Evolutionary conservation across 2,888 invertebrate species (phyloP).

Genomic region (Eledona agricola): DNA sequence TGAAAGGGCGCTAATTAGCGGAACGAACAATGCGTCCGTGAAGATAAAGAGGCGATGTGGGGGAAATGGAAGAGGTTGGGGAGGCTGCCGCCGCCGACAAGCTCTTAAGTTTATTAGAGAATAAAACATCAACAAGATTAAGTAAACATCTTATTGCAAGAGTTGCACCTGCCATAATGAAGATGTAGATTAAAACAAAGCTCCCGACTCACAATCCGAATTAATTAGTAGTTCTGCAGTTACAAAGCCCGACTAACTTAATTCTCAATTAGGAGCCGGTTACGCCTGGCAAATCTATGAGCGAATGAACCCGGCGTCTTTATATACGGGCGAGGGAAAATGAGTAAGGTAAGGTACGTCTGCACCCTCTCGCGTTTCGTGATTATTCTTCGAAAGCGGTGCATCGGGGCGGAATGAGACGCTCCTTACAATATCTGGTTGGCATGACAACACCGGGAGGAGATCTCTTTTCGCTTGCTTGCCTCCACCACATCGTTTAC

Average conservation of each 20-base stretch:
- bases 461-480: slow-evolving; percentile 49
- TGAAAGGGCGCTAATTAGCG: slow-evolving; percentile 27
- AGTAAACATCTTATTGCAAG: slow-evolving; percentile 44
- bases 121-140: slow-evolving; percentile 44
- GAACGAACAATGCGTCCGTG: slow-evolving; percentile 19
- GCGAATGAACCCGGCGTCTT: slow-evolving; percentile 38
- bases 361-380: slow-evolving; percentile 51
- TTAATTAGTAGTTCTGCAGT: slow-evolving; percentile 52
- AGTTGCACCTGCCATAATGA: slow-evolving; percentile 49
- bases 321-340: slow-evolving; percentile 43
- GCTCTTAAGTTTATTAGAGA: slow-evolving; percentile 36
- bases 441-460: slow-evolving; percentile 53
- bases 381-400: slow-evolving; percentile 53
- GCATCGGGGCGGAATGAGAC: slow-evolving; percentile 50
- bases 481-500: slow-evolving; percentile 46
- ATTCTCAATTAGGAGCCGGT: slow-evolving; percentile 48
- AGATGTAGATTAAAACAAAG: slow-evolving; percentile 50
- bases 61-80: no score
- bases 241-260: slow-evolving; percentile 50
- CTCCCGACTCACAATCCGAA: slow-evolving; percentile 50
- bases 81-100: slow-evolving; percentile 28
- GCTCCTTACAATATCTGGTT: slow-evolving; percentile 52
- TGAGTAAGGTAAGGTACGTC: slow-evolving; percentile 47
- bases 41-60: slow-evolving; percentile 25
- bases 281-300: slow-evolving; percentile 41